phyloP scores from a whole-genome alignment of 1,140 invertebrate species.

The Odontomachus brunneus region DNA sequence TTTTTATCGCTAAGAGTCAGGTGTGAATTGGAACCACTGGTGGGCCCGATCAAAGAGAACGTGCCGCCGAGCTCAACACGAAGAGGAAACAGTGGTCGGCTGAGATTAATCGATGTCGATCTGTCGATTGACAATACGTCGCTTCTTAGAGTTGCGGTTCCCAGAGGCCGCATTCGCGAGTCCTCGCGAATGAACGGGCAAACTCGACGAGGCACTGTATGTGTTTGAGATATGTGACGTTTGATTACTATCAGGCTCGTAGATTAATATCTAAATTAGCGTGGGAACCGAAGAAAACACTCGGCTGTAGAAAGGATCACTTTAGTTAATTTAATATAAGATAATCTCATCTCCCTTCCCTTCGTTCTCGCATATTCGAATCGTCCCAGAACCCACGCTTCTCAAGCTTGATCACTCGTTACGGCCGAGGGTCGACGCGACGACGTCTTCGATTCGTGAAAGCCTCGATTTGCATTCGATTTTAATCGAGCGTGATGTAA shows the following conservation, averaged over 20 bases:
- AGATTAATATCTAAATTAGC: too few species aligned
- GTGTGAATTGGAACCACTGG: constrained; percentile 78
- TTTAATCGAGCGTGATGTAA: constrained; percentile 62
- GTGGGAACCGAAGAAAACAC: neutral
- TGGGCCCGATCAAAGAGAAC: constrained; percentile 67
- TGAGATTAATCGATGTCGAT: constrained; percentile 34
- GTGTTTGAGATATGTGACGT: too few species aligned
- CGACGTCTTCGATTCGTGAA: constrained; percentile 16
- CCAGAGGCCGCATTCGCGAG: too few species aligned
- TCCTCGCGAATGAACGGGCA: too few species aligned
- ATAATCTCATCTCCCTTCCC: too few species aligned
- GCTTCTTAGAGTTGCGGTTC: too few species aligned
- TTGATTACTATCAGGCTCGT: too few species aligned
- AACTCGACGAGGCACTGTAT: too few species aligned
- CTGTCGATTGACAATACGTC: neutral
- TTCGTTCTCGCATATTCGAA: too few species aligned
- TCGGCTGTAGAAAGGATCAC: too few species aligned
- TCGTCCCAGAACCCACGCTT: neutral
- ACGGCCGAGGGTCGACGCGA: neutral
- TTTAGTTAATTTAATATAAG: too few species aligned
- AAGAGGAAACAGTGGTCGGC: constrained; percentile 7
- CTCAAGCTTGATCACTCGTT: neutral
- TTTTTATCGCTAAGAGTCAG: constrained; percentile 78
- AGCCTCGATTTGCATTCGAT: constrained; percentile 59
- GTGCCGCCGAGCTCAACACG: constrained; percentile 23